These are phyloP conservation scores for Oscheius sp. DNA, from an alignment of 2,888 invertebrate species.

Conservation along the genomic window DNA sequence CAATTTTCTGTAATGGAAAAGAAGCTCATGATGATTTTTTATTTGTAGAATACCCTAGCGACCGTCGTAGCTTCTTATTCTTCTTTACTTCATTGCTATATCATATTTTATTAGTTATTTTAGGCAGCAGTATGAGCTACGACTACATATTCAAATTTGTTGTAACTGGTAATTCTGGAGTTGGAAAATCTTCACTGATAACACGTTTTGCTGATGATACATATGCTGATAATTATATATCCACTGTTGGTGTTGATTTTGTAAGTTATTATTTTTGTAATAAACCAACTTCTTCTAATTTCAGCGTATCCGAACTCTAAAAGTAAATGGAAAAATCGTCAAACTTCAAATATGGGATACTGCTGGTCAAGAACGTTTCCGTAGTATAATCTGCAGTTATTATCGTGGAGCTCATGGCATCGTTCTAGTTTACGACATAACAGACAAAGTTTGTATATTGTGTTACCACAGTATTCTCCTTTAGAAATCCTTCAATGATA, in stretches of 20 bases:
- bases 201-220: constrained; percentile 22
- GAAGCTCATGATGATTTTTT: too few relatives aligned
- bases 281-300: neutral
- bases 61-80: too few relatives aligned
- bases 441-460: neutral
- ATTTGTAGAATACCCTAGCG: too few relatives aligned
- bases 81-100: too few relatives aligned
- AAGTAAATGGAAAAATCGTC: constrained; percentile 14
- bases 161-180: constrained; percentile 20
- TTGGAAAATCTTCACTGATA: constrained; percentile 18
- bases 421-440: constrained; percentile 18
- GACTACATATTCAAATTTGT: constrained; percentile 26
- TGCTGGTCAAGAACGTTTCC: constrained; percentile 16
- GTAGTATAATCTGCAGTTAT: constrained; percentile 23
- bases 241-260: constrained; percentile 21
- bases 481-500: constrained; percentile 18
- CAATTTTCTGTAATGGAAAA: too few relatives aligned
- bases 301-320: constrained; percentile 11
- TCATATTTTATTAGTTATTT: too few relatives aligned
- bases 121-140: too few relatives aligned
- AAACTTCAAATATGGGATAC: constrained; percentile 30
- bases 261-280: neutral
- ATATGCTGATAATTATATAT: constrained; percentile 16
- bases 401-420: constrained; percentile 27
- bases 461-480: neutral